Percentiles rank a stretch among this genome's conserved stretches.
Conservation (phyloP, 2,797 vertebrate genomes). For the Eutrigla gurnardus region DNA sequence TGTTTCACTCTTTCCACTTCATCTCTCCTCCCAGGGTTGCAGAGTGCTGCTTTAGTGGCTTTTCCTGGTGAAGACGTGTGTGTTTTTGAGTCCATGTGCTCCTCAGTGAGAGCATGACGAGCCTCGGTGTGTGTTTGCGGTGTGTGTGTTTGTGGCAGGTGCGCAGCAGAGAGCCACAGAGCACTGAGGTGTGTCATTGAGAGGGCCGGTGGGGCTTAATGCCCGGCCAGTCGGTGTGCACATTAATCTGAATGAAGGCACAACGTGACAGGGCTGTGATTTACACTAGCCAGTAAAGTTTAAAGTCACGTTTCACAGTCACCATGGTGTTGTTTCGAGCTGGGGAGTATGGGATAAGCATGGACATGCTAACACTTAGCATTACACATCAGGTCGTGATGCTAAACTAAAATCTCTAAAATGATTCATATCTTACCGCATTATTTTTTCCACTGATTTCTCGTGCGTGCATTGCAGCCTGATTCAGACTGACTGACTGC, state of each 20-base stretch:
- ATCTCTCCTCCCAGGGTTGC: constrained; percentile 36
- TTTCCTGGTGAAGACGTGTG: constrained; percentile 18
- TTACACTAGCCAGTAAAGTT: constrained; percentile 53
- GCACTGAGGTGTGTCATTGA: constrained; percentile 62
- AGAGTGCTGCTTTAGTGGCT: constrained; percentile 36
- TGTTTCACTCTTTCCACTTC: constrained; percentile 49
- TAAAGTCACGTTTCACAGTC: constrained; percentile 48
- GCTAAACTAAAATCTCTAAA: constrained; percentile 7
- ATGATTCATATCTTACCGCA: constrained; percentile 13
- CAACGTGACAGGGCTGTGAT: constrained; percentile 58
- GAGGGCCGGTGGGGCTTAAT: constrained; percentile 52
- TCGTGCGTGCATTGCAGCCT: neutral
- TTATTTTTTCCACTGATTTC: neutral
- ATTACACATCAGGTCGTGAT: neutral
- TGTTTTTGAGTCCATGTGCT: constrained; percentile 26
- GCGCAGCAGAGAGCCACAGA: constrained; percentile 35
- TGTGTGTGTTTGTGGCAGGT: constrained; percentile 35
- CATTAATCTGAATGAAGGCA: constrained; percentile 68
- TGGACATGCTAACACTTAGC: neutral
- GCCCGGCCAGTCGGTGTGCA: constrained; percentile 34
- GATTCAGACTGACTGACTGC: neutral
- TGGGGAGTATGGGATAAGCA: constrained; percentile 12
- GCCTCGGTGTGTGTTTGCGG: constrained; percentile 21
- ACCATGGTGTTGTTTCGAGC: constrained; percentile 17
- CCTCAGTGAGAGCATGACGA: constrained; percentile 26